Conservation (phyloP, 2,888 invertebrate genomes). For the Pyrrhia umbra region DNA sequence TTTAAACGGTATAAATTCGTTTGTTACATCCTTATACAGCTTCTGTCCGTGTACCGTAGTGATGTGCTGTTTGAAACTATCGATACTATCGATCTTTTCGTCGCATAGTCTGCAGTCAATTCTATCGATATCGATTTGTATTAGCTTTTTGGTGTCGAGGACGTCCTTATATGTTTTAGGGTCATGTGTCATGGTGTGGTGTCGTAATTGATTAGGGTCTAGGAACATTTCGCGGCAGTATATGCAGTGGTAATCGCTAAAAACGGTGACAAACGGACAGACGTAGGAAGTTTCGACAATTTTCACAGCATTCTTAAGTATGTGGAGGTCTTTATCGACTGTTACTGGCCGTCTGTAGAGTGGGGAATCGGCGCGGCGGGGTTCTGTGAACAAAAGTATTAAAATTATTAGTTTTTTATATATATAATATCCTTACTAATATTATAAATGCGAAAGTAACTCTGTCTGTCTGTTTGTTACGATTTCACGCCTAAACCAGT, state of each 20-base stretch:
- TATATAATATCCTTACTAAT: too few species aligned
- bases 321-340: conserved; percentile 43
- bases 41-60: conserved; percentile 67
- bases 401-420: too few species aligned
- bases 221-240: conserved; percentile 78
- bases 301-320: conserved; percentile 64
- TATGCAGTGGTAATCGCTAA: conserved; percentile 75
- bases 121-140: conserved; percentile 74
- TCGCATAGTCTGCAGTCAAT: conserved; percentile 77
- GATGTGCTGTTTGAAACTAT: conserved; percentile 74
- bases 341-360: conserved; percentile 7
- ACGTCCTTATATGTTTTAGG: conserved; percentile 68
- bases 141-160: conserved; percentile 66
- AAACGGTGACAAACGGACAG: conserved; percentile 76
- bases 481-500: too few species aligned
- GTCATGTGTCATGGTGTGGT: conserved; percentile 76
- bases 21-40: conserved; percentile 63
- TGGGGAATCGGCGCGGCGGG: conserved; percentile 5
- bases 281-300: conserved; percentile 77
- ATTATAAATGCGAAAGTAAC: too few species aligned
- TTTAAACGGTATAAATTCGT: conserved; percentile 78
- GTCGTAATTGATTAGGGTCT: conserved; percentile 72
- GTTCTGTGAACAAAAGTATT: conserved; percentile 29
- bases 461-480: too few species aligned
- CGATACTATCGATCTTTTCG: conserved; percentile 70